These are phyloP conservation scores for Neodon shergylaensis DNA, from an alignment of 2,113 vertebrate genomes.

Conservation along the genomic window DNA sequence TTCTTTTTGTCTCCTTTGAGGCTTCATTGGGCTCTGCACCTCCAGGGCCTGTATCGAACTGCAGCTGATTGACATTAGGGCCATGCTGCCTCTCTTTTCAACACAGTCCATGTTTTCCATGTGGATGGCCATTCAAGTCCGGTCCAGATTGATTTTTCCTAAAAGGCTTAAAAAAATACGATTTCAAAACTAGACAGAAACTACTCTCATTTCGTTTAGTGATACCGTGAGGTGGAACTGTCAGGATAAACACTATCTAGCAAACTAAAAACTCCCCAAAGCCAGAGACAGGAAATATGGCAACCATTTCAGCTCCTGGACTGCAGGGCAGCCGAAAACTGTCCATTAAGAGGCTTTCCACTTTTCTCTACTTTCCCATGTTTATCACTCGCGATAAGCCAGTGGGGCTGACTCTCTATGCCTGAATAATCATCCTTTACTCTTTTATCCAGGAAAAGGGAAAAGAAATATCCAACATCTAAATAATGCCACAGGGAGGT, in stretches of 20 bases:
- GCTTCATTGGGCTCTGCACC: neutral
- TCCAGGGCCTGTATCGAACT: neutral
- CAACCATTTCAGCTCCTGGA: constrained; percentile 60
- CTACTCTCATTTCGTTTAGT: constrained; percentile 49
- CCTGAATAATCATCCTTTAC: constrained; percentile 78
- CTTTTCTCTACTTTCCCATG: constrained; percentile 81
- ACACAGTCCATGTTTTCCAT: neutral
- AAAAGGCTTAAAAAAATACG: constrained; percentile 55
- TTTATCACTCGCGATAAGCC: constrained; percentile 82
- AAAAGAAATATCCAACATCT: constrained; percentile 33
- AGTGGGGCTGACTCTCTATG: constrained; percentile 81
- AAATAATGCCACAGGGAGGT: constrained; percentile 55
- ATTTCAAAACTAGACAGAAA: constrained; percentile 63
- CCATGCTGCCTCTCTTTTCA: neutral
- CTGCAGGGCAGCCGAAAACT: neutral
- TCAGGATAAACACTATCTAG: constrained; percentile 66
- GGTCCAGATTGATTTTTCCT: constrained; percentile 40
- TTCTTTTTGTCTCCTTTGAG: neutral
- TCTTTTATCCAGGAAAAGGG: constrained; percentile 49
- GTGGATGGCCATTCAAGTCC: constrained; percentile 5
- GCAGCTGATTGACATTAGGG: neutral
- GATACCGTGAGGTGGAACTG: constrained; percentile 62
- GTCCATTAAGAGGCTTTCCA: constrained; percentile 41
- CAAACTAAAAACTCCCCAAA: constrained; percentile 68
- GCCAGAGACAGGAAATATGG: constrained; percentile 75